Evolutionary conservation across 2,888 invertebrate genomes (phyloP), one percentile per base, ranked within the genome.

Genomic region (Napeogenes inachia): DNA sequence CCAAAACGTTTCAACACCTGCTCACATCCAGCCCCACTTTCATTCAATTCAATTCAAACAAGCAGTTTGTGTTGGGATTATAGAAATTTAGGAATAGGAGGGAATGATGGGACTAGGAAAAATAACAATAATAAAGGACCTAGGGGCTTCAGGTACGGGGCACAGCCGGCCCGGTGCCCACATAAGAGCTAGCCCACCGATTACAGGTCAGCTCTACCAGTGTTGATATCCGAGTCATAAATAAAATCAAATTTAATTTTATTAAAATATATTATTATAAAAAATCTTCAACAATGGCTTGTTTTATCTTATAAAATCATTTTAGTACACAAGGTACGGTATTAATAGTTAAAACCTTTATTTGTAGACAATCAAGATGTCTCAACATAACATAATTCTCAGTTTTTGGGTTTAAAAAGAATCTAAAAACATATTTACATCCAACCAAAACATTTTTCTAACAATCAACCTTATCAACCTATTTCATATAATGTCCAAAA

Each of bases 381-480:
- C 38, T 45, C 13, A 59, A 59, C 32, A 58, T 21, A 33, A 54
- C 56, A 38, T 55, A 53, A 35, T 32, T 54, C 47, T 57, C 32
- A 45, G 50, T n/a, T 59, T 76, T 79, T 84, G 67, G n/a, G 53
- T 32, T 54, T 54, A 54, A n/a, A 32, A 38, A 42, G 38, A 38
- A 3, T 10, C 32, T 4, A 54, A 46, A 54, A 54, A 58, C 46
- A 38, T 32, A 33, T 57, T 42, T 42, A 42, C 42, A 42, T 42
- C 12, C 10, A 42, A 42, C 5, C 35, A 38, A 13, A 13, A 8
- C 13, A 46, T 47, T 54, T 47, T 46, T 47, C 38, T 54, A 32
- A 46, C 35, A 57, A 57, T 57, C 21, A 57, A 42, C 53, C 60
- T 56, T 57, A 54, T 2, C 30, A 38, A 21, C 30, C 4, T 56